Base-by-base conservation (phyloP, 2,888 invertebrate species). In the Chrysolina americana region DNA sequence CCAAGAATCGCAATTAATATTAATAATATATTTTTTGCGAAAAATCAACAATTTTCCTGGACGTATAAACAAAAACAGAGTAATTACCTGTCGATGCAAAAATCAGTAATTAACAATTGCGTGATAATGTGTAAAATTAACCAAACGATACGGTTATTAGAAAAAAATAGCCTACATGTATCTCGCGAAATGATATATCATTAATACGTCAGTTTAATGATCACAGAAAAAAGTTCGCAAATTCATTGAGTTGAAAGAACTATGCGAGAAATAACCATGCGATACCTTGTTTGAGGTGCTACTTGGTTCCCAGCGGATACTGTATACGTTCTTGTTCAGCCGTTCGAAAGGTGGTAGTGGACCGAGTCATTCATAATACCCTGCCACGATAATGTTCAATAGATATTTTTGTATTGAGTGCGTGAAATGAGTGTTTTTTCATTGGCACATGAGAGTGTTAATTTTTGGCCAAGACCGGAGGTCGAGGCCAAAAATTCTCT, bases 71-170 rank as follows among this genome's bases (percentile, higher is more conserved):
- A 13, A 59, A 5, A 59, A 15, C 23, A 59, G 15, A 23, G 59
- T 59, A 59, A 59, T 59, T 59, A n/a, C 8, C 13, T 23, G 15
- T 8, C 28, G 15, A 28, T 28, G 48, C 15, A 59, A 21, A 68
- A 68, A 56, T 59, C 19, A 53, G 65, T 65, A 71, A 65, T 71
- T 71, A 71, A 65, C 41, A 17, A 64, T 64, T 56, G 36, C 56
- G 71, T 21, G 71, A 65, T 71, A 71, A 71, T 56, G 71, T 65
- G 71, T 56, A 53, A 65, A 71, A 71, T 71, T 56, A 71, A 19
- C 17, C 36, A 47, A 53, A 64, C 56, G 41, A 50, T 56, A 53
- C 1, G 71, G 56, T 65, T 56, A 53, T 71, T 65, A 21, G 28
- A 50, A 50, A 65, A n/a, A 71, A 64, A 65, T 63, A 64, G 13